Conservation (phyloP, 2,888 invertebrate genomes). For the Mesorhabditis sp. region DNA sequence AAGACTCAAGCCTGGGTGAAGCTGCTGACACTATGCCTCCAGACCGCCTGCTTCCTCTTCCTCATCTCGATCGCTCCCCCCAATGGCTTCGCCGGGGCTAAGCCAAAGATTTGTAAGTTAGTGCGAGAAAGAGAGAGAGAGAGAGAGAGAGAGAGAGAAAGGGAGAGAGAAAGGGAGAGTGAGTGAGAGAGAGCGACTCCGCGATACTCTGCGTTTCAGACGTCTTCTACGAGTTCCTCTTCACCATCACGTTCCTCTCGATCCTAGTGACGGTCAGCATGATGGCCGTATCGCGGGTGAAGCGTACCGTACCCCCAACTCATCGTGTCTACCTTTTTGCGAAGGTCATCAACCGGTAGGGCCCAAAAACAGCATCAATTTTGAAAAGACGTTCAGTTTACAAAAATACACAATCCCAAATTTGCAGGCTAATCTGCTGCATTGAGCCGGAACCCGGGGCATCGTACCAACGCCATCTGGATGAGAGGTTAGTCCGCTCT, state of each 20-base stretch:
- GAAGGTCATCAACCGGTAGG: constrained; percentile 30
- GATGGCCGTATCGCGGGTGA: constrained; percentile 48
- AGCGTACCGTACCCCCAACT: constrained; percentile 46
- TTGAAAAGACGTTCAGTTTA: not conserved
- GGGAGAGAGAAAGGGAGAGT: not conserved
- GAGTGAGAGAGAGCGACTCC: not conserved
- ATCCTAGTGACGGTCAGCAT: constrained; percentile 45
- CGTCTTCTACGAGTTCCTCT: constrained; percentile 51
- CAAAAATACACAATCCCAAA: constrained; percentile 16
- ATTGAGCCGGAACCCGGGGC: constrained; percentile 49
- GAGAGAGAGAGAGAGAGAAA: too few relatives aligned
- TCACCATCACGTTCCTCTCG: constrained; percentile 41
- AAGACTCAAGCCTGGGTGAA: constrained; percentile 50
- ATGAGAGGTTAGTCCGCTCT: constrained; percentile 17
- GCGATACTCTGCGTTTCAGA: constrained; percentile 30
- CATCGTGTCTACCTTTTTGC: constrained; percentile 46
- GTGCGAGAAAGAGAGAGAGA: not conserved
- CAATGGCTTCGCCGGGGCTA: constrained; percentile 48
- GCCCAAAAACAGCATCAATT: not conserved
- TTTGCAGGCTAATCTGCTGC: constrained; percentile 51
- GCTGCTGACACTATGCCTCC: constrained; percentile 42
- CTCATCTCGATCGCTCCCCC: constrained; percentile 51
- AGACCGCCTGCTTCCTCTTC: constrained; percentile 54
- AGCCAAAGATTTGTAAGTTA: constrained; percentile 49
- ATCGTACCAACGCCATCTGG: constrained; percentile 45